Base-by-base conservation (phyloP, 2,888 invertebrate genomes). In the Campoplex nolae region DNA sequence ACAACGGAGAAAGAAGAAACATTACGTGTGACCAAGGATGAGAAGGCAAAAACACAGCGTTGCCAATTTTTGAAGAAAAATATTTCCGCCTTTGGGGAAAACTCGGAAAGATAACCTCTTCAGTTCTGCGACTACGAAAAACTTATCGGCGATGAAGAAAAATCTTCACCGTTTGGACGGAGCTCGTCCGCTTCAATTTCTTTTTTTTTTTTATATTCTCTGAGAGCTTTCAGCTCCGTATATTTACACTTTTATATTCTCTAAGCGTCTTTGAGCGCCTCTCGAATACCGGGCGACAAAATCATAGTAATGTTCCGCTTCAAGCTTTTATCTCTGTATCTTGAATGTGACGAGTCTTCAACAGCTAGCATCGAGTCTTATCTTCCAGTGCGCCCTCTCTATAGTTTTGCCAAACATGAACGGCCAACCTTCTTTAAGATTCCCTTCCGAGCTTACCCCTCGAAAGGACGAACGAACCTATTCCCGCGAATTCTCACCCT, bases 81-180 rank as follows among this genome's bases (percentile, higher is more conserved):
- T 90, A 91, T 90, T 90, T 90, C 89, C n/a, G 88, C 86, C 86
- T 90, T 88, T 84, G 85, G 81, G 86, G 89, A 90, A 90, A 91
- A 84, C 81, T 87, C 67, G 7, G 85, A 88, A 88, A 89, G 77
- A 48, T 45, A 78, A 83, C 62, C 70, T 75, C 83, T 75, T 56
- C 23, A 67, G 74, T 13, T 13, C n/a, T 54, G n/a, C 11, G 16
- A 54, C 51, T 18, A 35, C 3, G 11, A 38, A 71, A 54, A 62
- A 54, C 42, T 75, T 76, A 51, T 23, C 48, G 65, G 45, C 35
- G 77, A 67, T 73, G 71, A 77, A 75, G 51, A 77, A 78, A 76
- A 85, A 51, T 42, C 51, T 67, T 70, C 68, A 38, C 13, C 38
- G 32, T 51, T 74, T 28, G 70, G 28, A 51, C 54, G 42, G 38